These are phyloP conservation scores for Centropristis striata DNA, from an alignment of 2,113 vertebrate genomes.

Conservation along the genomic window DNA sequence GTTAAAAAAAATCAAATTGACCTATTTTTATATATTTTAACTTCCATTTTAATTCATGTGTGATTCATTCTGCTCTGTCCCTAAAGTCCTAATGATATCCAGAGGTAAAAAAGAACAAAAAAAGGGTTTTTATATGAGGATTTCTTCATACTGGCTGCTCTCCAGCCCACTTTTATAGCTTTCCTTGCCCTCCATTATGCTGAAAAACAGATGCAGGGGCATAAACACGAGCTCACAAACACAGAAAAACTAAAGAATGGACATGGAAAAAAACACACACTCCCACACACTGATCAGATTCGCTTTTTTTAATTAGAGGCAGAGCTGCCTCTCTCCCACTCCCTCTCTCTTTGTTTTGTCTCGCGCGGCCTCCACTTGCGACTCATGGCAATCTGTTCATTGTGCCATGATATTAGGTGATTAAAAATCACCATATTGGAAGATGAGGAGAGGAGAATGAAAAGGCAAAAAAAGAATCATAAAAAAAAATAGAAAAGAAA, in stretches of 20 bases:
- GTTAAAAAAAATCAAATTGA: too few species aligned
- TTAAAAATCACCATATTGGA: slow-evolving; percentile 81
- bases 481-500: slow-evolving; percentile 23
- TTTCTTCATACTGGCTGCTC: slow-evolving; percentile 3
- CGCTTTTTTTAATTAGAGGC: slow-evolving; percentile 72
- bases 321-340: slow-evolving; percentile 34
- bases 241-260: slow-evolving; percentile 16
- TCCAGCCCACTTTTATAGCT: not conserved
- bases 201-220: slow-evolving; percentile 34
- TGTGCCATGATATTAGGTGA: slow-evolving; percentile 84
- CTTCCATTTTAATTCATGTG: too few species aligned
- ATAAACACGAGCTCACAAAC: slow-evolving; percentile 5
- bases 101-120: too few species aligned
- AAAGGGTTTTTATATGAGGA: too few species aligned
- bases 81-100: too few species aligned
- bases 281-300: slow-evolving; percentile 57
- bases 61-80: too few species aligned
- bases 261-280: slow-evolving; percentile 14
- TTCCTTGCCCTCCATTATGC: not conserved
- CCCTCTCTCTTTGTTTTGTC: slow-evolving; percentile 66
- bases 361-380: slow-evolving; percentile 59
- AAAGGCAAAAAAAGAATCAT: slow-evolving; percentile 37
- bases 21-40: too few species aligned
- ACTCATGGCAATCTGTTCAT: slow-evolving; percentile 79
- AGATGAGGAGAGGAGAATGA: slow-evolving; percentile 61